Percentiles rank a stretch among this genome's conserved stretches.
Conservation (phyloP, 2,888 invertebrate species). For the Cybosia mesomella region DNA sequence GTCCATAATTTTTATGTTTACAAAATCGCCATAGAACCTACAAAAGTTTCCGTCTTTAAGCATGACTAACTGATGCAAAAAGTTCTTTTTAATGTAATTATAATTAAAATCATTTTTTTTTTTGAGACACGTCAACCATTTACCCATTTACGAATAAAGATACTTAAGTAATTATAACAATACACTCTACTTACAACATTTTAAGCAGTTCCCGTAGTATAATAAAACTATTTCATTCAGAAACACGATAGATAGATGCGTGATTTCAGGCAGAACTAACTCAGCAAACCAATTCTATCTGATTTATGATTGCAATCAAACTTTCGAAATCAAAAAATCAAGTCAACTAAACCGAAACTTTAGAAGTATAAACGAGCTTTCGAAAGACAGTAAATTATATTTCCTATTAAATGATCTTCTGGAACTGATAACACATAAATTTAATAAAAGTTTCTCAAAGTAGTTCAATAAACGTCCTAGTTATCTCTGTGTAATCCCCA, state of each 20-base stretch:
- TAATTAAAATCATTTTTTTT: too few species aligned
- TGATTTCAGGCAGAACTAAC: constrained; percentile 7
- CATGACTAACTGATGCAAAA: too few species aligned
- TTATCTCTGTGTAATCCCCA: constrained; percentile 72
- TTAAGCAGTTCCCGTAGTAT: too few species aligned
- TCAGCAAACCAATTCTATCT: constrained; percentile 5
- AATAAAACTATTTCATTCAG: neutral
- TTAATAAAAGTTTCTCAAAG: constrained; percentile 67
- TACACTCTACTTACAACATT: neutral
- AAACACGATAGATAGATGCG: neutral
- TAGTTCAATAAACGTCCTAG: constrained; percentile 71
- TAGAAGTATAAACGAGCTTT: constrained; percentile 40
- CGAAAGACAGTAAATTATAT: constrained; percentile 56
- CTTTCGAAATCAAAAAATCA: constrained; percentile 25
- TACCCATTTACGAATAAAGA: neutral
- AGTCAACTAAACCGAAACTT: constrained; percentile 38
- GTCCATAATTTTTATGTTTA: too few species aligned
- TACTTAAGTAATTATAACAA: neutral
- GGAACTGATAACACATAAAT: constrained; percentile 59
- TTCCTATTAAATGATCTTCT: constrained; percentile 59
- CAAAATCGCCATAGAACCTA: too few species aligned
- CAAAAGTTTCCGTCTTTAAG: too few species aligned
- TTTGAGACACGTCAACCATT: too few species aligned
- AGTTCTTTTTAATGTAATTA: too few species aligned
- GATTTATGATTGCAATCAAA: constrained; percentile 17